Percentiles rank a stretch among this genome's conserved stretches.
phyloP scores from a whole-genome alignment of 2,113 vertebrate species.

The Strigops habroptila region DNA sequence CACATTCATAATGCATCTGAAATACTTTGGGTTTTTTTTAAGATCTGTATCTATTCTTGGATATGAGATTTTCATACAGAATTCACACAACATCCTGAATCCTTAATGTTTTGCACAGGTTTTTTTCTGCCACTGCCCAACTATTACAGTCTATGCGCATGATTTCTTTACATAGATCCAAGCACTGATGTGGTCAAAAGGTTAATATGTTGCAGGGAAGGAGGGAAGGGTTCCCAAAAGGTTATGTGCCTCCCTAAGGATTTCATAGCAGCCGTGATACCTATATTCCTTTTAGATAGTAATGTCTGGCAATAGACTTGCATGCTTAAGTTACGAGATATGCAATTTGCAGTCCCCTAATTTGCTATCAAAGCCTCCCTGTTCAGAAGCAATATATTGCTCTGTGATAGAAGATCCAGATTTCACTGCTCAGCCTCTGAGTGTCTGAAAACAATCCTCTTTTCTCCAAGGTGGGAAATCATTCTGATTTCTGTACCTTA shows the following conservation, averaged over 20 bases:
- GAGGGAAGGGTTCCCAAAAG: background rate
- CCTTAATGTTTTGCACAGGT: background rate
- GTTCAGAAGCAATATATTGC: background rate
- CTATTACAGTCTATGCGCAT: background rate
- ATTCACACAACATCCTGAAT: background rate
- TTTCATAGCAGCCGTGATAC: background rate
- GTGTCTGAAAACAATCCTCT: background rate
- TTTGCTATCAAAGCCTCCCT: background rate
- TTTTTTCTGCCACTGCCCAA: background rate
- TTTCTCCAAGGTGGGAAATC: background rate
- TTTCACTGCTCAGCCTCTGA: background rate
- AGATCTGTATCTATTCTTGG: slow-evolving; percentile 9
- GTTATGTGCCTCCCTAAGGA: background rate
- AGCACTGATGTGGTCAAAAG: background rate
- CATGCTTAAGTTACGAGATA: background rate
- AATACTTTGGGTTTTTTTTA: background rate
- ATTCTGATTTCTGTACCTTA: background rate
- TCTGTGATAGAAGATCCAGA: background rate
- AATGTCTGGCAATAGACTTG: background rate
- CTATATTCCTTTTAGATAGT: background rate
- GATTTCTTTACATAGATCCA: background rate
- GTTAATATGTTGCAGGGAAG: background rate
- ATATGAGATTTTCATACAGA: background rate
- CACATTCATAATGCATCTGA: slow-evolving; percentile 43
- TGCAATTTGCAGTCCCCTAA: background rate